Evolutionary conservation across 2,797 vertebrate species (phyloP).

Genomic region (Podarcis lilfordi): DNA sequence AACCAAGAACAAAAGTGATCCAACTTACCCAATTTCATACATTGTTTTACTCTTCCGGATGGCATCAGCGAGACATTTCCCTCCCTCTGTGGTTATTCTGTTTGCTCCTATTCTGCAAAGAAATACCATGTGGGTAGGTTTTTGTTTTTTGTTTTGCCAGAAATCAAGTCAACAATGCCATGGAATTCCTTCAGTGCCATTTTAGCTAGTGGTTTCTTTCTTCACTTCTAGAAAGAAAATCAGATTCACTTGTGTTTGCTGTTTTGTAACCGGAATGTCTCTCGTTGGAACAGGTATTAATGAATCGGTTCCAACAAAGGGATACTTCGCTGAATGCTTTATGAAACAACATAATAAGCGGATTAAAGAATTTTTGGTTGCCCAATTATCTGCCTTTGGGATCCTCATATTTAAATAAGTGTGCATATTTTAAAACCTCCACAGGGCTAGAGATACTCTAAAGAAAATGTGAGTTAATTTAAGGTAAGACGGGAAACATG

Average conservation of each 20-base stretch:
- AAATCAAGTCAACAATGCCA: background rate
- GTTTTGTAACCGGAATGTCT: background rate
- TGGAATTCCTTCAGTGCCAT: background rate
- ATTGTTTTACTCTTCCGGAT: constrained; percentile 89
- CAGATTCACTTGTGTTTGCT: background rate
- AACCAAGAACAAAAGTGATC: background rate
- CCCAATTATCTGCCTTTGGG: background rate
- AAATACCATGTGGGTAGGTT: background rate
- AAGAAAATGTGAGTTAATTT: background rate
- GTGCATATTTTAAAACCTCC: background rate
- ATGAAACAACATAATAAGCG: background rate
- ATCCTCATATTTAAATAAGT: background rate
- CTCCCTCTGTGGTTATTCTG: constrained; percentile 87
- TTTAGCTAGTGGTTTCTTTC: no score
- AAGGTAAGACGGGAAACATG: no score
- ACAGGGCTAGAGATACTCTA: background rate
- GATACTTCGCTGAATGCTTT: background rate
- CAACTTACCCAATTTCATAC: constrained; percentile 90
- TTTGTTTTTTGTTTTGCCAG: background rate
- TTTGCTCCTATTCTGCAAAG: constrained; percentile 88
- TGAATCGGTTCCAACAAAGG: background rate
- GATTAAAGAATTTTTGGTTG: background rate
- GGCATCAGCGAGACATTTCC: constrained; percentile 83
- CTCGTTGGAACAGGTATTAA: background rate
- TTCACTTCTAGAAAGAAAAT: background rate